phyloP scores from a whole-genome alignment of 2,888 invertebrate species.

The Polydesmus complanatus region DNA sequence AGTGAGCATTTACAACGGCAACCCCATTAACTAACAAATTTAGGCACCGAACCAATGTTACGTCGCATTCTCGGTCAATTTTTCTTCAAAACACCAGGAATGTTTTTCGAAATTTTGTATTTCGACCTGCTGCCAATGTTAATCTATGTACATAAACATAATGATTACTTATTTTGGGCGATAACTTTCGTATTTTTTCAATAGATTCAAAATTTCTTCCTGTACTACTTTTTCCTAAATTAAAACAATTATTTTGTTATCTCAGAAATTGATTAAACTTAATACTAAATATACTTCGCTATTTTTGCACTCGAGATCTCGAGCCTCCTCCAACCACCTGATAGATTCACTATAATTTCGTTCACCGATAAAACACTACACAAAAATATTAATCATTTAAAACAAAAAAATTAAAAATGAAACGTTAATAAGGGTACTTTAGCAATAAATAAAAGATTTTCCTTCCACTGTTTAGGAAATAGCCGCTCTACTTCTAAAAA shows the following conservation, averaged over 20 bases:
- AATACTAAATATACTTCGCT: no score
- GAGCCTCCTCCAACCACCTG: constrained; percentile 13
- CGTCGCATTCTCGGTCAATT: no score
- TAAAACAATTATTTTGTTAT: not conserved
- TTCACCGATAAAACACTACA: constrained; percentile 7
- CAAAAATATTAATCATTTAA: not conserved
- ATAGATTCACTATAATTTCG: constrained; percentile 9
- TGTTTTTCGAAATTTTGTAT: no score
- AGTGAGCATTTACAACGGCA: no score
- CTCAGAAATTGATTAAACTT: not conserved
- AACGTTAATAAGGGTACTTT: constrained; percentile 29
- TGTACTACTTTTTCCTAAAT: not conserved
- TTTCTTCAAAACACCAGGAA: no score
- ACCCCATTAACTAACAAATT: no score
- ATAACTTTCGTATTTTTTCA: not conserved
- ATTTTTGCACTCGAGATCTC: not conserved
- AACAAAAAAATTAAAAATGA: not conserved
- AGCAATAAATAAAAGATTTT: constrained; percentile 42
- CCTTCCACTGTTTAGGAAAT: constrained; percentile 41
- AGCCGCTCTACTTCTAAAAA: constrained; percentile 42
- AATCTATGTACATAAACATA: no score
- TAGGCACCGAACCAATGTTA: no score
- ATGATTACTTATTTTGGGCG: no score
- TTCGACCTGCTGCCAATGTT: no score
- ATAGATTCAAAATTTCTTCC: not conserved